These are phyloP conservation scores for Hylaeus volcanicus DNA, from an alignment of 1,140 invertebrate species.

Conservation along the genomic window DNA sequence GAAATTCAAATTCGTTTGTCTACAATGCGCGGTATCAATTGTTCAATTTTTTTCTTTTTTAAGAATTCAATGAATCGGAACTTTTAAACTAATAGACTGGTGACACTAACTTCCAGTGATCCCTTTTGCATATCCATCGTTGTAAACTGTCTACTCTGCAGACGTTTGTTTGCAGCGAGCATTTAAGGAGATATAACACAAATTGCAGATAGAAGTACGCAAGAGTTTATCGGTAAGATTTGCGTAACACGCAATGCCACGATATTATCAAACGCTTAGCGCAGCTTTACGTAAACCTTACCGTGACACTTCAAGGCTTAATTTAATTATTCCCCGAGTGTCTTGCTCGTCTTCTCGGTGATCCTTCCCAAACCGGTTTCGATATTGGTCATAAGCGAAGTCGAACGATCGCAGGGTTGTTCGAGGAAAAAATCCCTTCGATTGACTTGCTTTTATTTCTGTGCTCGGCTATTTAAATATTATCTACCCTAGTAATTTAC, in stretches of 20 bases:
- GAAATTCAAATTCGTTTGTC: no score
- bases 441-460: conserved; percentile 6
- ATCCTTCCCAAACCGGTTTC: conserved; percentile 50
- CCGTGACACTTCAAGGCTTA: conserved; percentile 41
- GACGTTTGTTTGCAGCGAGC: background rate
- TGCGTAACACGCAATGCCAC: conserved; percentile 23
- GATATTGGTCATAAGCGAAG: conserved; percentile 20
- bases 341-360: conserved; percentile 8
- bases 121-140: no score
- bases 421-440: conserved; percentile 9
- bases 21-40: no score
- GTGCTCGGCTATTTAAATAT: background rate
- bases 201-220: background rate
- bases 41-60: no score
- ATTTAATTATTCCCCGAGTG: conserved; percentile 39
- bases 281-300: conserved; percentile 39
- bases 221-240: conserved; percentile 2
- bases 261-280: conserved; percentile 33
- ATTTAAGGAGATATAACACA: no score
- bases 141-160: no score
- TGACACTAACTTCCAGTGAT: no score
- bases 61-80: no score
- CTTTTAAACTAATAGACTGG: no score
- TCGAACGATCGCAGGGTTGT: conserved; percentile 20
- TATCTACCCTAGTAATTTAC: background rate